Percentiles rank a stretch among this genome's conserved stretches.
Evolutionary conservation across 2,113 vertebrate species (phyloP).

Genomic region (Protobothrops flavoviridis): DNA sequence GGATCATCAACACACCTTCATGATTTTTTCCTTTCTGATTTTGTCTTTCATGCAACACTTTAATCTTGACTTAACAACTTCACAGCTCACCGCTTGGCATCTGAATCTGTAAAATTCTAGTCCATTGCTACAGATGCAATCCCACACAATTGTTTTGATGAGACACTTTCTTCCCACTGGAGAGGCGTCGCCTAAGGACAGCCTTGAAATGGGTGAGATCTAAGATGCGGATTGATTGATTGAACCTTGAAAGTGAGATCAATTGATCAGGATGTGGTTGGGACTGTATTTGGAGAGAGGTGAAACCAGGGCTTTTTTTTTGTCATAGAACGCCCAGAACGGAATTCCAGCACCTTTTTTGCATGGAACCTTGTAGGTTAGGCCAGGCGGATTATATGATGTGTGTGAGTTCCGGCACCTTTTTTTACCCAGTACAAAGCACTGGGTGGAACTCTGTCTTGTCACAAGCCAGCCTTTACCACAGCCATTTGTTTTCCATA

Average conservation of each 20-base stretch:
- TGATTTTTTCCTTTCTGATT: neutral
- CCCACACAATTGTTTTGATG: neutral
- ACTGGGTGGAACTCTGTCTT: neutral
- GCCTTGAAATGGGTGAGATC: neutral
- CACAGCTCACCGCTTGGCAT: accelerated
- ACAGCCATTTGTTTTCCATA: neutral
- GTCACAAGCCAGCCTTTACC: neutral
- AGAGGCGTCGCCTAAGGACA: neutral
- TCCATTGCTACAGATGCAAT: neutral
- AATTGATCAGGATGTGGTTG: neutral
- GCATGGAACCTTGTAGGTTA: no score
- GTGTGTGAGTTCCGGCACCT: no score
- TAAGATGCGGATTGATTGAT: neutral
- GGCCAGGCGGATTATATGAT: no score
- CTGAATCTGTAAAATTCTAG: neutral
- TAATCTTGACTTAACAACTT: neutral
- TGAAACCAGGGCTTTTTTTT: no score
- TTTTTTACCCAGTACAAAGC: no score
- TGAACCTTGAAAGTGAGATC: neutral
- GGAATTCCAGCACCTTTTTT: no score
- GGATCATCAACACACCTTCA: accelerated
- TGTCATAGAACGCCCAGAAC: no score
- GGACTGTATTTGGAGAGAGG: neutral
- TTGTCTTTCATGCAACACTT: neutral
- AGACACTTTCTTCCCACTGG: neutral